Evolutionary conservation across 2,888 invertebrate species (phyloP).

Genomic region (Protula sp.): DNA sequence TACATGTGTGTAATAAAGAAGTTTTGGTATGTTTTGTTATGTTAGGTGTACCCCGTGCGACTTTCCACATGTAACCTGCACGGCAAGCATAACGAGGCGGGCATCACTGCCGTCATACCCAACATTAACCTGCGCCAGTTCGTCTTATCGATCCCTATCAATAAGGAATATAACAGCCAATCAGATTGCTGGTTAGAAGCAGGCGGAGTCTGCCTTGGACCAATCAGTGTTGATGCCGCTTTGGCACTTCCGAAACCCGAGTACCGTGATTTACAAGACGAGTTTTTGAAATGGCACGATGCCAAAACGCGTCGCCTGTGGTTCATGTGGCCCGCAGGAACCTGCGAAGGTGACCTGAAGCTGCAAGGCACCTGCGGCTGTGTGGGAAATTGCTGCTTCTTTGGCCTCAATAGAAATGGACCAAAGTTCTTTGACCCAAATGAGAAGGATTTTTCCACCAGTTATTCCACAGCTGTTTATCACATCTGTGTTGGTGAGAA

Average conservation of each 20-base stretch:
- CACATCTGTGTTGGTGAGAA: conserved; percentile 37
- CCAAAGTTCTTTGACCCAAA: conserved; percentile 76
- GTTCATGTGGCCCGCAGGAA: conserved; percentile 84
- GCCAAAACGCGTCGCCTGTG: conserved; percentile 78
- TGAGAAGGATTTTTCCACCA: conserved; percentile 18
- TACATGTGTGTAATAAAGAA: no score
- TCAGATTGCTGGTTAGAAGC: conserved; percentile 75
- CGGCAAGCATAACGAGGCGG: conserved; percentile 82
- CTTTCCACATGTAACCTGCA: conserved; percentile 91
- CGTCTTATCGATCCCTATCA: conserved; percentile 57
- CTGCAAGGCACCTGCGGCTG: conserved; percentile 75
- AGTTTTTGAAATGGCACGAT: conserved; percentile 62
- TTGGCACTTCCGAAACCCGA: conserved; percentile 60
- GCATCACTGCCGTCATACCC: conserved; percentile 79
- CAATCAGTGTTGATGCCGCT: conserved; percentile 79
- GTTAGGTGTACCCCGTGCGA: conserved; percentile 80
- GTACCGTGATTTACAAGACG: conserved; percentile 46
- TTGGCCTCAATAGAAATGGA: conserved; percentile 87
- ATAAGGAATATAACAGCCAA: conserved; percentile 27
- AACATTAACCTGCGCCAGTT: conserved; percentile 67
- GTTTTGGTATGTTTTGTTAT: no score
- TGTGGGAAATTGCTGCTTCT: conserved; percentile 89
- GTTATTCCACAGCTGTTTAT: conserved; percentile 32
- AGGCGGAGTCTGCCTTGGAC: conserved; percentile 83
- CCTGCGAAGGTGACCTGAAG: conserved; percentile 1